Evolutionary conservation across 1,140 invertebrate species (phyloP), one percentile per base, ranked within the genome.

Genomic region (Drosophila burlai): DNA sequence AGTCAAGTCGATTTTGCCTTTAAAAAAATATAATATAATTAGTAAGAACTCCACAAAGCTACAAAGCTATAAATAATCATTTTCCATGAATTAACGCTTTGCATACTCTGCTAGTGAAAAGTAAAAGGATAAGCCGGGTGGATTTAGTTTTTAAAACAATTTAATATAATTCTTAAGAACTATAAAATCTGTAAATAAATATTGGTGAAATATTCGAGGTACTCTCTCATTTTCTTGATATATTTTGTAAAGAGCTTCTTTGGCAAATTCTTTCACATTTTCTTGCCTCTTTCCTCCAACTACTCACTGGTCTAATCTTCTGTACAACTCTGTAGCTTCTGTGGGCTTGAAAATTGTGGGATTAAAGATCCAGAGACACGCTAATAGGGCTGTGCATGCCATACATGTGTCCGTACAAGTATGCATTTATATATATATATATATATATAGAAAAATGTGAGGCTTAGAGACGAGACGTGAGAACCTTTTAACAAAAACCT

Each of bases 401-500:
- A 36, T 11, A 11, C 36, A 38, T 57, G n/a, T 40, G 36, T 36
- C 9, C 5, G 43, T 54, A 26, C 55, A 13, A 52, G 29, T 52
- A 21, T 18, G n/a, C 31, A n/a, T 29, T 16, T 15, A 55, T 24
- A 24, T 24, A 24, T 24, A 24, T 13, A 50, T 11, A 13, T 24
- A 15, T 24, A 6, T 46, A 1, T 21, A 0, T 46, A 16, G 46
- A 49, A 26, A 80, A 57, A 67, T 67, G 50, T 43, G 52, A 82
- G 71, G 74, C 77, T 66, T 64, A 73, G 59, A 72, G 36, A 76
- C 81, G 84, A 78, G 58, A 83, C 84, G 84, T 90, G 85, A 89
- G 81, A 89, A 89, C 79, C 68, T 81, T 87, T 81, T 60, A 42
- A 83, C 62, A 66, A 58, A 84, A 62, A 58, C 46, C 45, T 38